Conservation (phyloP, 2,797 vertebrate species). For the Manis crassicaudata region DNA sequence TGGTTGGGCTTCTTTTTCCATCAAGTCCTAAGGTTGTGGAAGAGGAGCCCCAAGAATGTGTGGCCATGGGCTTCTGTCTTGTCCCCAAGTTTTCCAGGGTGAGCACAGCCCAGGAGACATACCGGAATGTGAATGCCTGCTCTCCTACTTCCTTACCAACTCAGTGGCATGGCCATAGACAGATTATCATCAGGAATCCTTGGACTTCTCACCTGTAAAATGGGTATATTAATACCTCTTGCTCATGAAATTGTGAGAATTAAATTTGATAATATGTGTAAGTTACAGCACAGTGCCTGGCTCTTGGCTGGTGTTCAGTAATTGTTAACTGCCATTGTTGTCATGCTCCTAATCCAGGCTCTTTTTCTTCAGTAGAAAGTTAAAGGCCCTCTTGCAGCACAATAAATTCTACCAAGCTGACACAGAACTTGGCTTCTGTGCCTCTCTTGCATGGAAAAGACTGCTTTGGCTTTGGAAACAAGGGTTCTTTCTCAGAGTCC, state of each 20-base stretch:
- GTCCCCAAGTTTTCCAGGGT: background rate
- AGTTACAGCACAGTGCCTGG: background rate
- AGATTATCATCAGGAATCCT: background rate
- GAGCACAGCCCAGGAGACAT: background rate
- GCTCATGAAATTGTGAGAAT: background rate
- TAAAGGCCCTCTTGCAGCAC: background rate
- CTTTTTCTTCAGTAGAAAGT: background rate
- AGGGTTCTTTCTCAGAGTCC: slow-evolving; percentile 12
- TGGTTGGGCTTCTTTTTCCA: background rate
- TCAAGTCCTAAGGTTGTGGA: background rate
- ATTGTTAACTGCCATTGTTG: background rate
- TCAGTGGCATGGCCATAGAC: background rate
- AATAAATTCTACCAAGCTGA: background rate
- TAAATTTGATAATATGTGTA: background rate
- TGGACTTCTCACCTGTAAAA: background rate
- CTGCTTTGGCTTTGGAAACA: slow-evolving; percentile 34
- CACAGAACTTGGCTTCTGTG: background rate
- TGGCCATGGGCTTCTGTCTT: background rate
- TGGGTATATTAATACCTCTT: background rate
- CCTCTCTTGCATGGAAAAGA: slow-evolving; percentile 1
- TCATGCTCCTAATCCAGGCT: background rate
- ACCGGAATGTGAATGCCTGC: background rate
- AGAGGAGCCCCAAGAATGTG: background rate
- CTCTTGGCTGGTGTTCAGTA: background rate
- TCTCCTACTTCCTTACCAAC: background rate